Evolutionary conservation across 2,113 vertebrate species (phyloP).

Genomic region (Xiphophorus maculatus): DNA sequence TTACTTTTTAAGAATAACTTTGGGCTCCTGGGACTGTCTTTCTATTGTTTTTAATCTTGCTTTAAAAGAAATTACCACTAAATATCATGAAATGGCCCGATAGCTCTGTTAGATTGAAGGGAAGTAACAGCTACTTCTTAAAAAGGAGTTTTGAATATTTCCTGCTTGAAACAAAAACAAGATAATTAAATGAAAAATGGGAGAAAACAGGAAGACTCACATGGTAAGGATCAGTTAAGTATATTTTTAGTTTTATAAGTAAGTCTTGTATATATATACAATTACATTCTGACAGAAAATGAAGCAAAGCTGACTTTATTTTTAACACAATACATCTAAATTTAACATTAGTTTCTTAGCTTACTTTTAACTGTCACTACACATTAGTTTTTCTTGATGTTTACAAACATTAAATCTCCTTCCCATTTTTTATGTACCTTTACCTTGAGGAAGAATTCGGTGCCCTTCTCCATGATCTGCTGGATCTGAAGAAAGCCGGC

Average conservation of each 20-base stretch:
- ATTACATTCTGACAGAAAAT: neutral
- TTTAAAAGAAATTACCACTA: neutral
- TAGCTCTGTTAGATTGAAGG: neutral
- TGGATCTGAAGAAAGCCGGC: conserved; percentile 98
- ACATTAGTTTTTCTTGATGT: neutral
- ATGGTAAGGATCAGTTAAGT: neutral
- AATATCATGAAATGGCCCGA: neutral
- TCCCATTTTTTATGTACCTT: conserved; percentile 30
- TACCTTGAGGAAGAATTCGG: conserved; percentile 98
- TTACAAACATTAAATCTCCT: neutral
- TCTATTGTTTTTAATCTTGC: neutral
- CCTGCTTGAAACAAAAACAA: neutral
- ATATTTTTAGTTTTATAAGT: neutral
- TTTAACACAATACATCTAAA: neutral
- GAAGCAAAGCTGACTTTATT: no score
- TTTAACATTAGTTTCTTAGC: no score
- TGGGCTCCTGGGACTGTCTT: neutral
- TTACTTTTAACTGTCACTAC: neutral
- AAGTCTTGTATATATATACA: neutral
- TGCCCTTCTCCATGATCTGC: conserved; percentile 98
- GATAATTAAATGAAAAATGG: neutral
- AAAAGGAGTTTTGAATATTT: neutral
- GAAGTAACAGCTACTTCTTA: neutral
- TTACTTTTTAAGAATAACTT: neutral
- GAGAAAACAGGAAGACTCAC: neutral